Base-by-base conservation (phyloP, 1,140 invertebrate genomes). In the Meloidogyne hapla region DNA sequence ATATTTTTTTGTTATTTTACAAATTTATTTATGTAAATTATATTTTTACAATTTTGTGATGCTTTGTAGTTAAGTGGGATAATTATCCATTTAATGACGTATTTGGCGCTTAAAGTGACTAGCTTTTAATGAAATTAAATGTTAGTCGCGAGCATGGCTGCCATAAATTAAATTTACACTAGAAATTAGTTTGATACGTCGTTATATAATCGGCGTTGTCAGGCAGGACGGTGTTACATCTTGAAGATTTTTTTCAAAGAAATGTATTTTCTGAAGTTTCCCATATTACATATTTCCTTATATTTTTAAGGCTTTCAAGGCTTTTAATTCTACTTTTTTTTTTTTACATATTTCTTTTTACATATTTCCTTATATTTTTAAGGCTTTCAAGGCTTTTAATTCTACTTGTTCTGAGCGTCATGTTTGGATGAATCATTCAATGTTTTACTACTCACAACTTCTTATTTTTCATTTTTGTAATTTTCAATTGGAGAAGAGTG, bases 401-500 rank as follows among this genome's bases (percentile, higher is more conserved):
- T 18, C 38, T 69, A 28, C 40, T 61, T 26, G n/a, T 61, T 28
- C 3, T 26, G 61, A 45, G 18, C 42, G 18, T 12, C n/a, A 64
- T 33, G 12, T 12, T 25, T 73, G 70, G 70, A 61, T 62, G 42
- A 56, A 73, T 38, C 21, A 73, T 33, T 56, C 70, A 40, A 61
- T 73, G 26, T 38, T 73, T 15, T 73, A 56, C 23, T 61, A 63
- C 21, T 73, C 48, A 9, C 12, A 73, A n/a, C 56, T 73, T 23
- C 70, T 73, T 64, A 73, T 38, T 61, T 73, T 73, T 62, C 56
- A 63, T 73, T 61, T 73, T 21, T 61, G 28, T 13, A 73, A 73
- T 64, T 26, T 73, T 25, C 23, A 40, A 61, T 21, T 73, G 10
- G 38, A 23, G 56, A 61, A 38, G 12, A 26, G 56, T 23, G 56